phyloP scores from a whole-genome alignment of 1,140 invertebrate genomes.

The Euwallacea fornicatus region DNA sequence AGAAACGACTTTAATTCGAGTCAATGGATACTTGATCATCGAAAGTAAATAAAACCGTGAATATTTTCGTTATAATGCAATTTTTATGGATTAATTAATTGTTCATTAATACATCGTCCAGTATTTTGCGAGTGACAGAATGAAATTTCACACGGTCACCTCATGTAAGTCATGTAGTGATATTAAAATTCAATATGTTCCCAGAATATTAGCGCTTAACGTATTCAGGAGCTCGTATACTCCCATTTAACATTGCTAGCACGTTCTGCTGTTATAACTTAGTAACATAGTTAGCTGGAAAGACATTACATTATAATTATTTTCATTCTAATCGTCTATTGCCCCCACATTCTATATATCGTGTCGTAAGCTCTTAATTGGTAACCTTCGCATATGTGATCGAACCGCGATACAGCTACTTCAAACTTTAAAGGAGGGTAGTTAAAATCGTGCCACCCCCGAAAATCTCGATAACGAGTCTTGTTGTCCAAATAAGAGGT shows the following conservation, averaged over 20 bases:
- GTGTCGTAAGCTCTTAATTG: too few species aligned
- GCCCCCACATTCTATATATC: background rate
- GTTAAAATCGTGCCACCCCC: conserved; percentile 35
- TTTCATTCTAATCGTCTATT: conserved; percentile 21
- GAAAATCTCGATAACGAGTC: conserved; percentile 34
- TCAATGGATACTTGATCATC: too few species aligned
- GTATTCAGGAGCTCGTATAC: conserved; percentile 32
- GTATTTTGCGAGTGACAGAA: conserved; percentile 28
- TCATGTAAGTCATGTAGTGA: conserved; percentile 24
- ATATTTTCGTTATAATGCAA: background rate
- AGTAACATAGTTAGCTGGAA: conserved; percentile 39
- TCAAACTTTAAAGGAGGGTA: background rate
- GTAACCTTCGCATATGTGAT: background rate
- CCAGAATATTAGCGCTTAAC: conserved; percentile 36
- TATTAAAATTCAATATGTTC: conserved; percentile 40
- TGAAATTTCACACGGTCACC: conserved; percentile 35
- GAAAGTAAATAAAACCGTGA: too few species aligned
- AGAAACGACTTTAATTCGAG: too few species aligned
- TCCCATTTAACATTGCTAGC: conserved; percentile 28
- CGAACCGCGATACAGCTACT: background rate
- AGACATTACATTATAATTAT: conserved; percentile 33
- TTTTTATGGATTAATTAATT: conserved; percentile 28
- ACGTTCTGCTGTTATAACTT: conserved; percentile 35
- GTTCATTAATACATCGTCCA: conserved; percentile 12
- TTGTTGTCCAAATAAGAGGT: conserved; percentile 35